Conservation (phyloP, 92 coral and sea anemone genomes). For the Epizoanthus stellaris region DNA sequence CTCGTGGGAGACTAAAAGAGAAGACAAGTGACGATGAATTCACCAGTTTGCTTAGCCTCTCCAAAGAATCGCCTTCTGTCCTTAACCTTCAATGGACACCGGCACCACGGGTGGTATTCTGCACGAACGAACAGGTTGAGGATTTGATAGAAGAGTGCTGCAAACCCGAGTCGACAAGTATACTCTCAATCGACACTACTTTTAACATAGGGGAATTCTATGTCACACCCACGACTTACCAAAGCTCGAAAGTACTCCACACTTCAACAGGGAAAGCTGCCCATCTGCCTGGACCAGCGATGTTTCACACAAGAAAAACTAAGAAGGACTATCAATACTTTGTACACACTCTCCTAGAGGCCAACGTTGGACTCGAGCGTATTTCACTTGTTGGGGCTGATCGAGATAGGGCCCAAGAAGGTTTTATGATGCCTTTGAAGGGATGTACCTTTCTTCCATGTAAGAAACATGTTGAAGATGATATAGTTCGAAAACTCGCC, state of each 20-base stretch:
- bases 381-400: not conserved
- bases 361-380: conserved; percentile 9
- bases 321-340: conserved; percentile 53
- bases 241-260: conserved; percentile 49
- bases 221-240: conserved; percentile 56
- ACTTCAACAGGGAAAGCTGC: conserved; percentile 49
- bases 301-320: conserved; percentile 49
- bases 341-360: conserved; percentile 38
- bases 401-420: not conserved
- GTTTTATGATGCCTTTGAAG: not conserved
- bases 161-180: conserved; percentile 31
- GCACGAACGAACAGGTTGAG: conserved; percentile 41
- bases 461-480: conserved; percentile 66
- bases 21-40: conserved; percentile 40
- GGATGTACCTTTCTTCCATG: conserved; percentile 47
- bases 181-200: conserved; percentile 59
- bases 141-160: conserved; percentile 54
- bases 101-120: conserved; percentile 53
- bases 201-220: conserved; percentile 59
- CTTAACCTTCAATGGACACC: conserved; percentile 64
- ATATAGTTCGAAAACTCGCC: conserved; percentile 54
- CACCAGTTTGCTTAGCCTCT: conserved; percentile 14
- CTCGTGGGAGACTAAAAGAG: conserved; percentile 22
- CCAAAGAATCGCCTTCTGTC: conserved; percentile 12
- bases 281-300: conserved; percentile 59